phyloP scores from a whole-genome alignment of 2,113 vertebrate species.

The Calidris pugnax region DNA sequence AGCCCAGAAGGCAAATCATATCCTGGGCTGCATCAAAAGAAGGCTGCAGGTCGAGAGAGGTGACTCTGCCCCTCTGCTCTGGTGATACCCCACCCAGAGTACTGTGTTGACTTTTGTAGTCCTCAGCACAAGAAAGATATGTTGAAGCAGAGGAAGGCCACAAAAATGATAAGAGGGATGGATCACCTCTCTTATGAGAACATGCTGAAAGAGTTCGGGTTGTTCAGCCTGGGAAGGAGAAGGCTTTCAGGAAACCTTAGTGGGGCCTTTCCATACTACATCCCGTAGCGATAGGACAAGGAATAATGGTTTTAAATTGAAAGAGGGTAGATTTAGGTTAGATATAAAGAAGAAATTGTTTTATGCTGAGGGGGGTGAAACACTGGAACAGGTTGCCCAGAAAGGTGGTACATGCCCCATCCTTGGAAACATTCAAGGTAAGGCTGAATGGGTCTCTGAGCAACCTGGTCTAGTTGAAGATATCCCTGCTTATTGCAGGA shows the following conservation, averaged over 20 bases:
- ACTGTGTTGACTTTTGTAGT: neutral
- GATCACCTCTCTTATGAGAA: neutral
- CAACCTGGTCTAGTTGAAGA: neutral
- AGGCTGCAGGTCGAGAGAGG: neutral
- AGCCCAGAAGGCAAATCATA: neutral
- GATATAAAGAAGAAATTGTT: neutral
- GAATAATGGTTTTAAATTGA: neutral
- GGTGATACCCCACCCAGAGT: too few relatives aligned
- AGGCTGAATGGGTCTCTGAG: neutral
- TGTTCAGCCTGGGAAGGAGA: neutral
- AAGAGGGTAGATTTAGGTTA: neutral
- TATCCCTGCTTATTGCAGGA: neutral
- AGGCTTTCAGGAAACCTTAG: neutral
- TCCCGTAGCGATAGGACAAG: neutral
- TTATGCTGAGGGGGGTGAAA: too few relatives aligned
- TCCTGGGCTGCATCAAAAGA: neutral
- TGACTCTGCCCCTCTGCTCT: neutral
- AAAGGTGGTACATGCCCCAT: too few relatives aligned
- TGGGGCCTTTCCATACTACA: neutral
- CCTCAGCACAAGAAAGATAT: neutral
- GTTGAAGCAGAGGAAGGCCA: neutral
- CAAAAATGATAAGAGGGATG: too few relatives aligned
- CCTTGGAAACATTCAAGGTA: neutral
- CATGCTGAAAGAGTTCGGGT: neutral
- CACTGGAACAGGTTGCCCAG: neutral